These are phyloP conservation scores for Bergia sp. DNA, from an alignment of 92 coral and sea anemone genomes.

Conservation along the genomic window DNA sequence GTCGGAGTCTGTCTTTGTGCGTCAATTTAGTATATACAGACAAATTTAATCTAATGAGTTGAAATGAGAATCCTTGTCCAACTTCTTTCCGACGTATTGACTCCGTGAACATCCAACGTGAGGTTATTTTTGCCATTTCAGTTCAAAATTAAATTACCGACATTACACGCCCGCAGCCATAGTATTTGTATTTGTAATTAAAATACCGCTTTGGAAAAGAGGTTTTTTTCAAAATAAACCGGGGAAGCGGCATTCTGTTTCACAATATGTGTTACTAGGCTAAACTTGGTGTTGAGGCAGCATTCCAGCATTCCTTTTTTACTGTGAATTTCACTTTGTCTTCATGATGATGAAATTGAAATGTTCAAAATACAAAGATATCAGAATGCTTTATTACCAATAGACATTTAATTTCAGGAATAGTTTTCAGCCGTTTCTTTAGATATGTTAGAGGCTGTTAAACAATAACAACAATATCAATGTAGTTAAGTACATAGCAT, in stretches of 20 bases:
- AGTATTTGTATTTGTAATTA: not conserved
- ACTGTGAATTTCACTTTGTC: not conserved
- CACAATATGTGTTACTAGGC: too few relatives aligned
- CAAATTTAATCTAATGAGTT: not conserved
- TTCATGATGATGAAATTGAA: too few relatives aligned
- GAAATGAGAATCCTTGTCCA: not conserved
- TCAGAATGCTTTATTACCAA: too few relatives aligned
- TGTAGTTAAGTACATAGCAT: too few relatives aligned
- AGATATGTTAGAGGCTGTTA: too few relatives aligned
- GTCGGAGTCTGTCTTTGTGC: too few relatives aligned
- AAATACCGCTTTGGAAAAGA: not conserved
- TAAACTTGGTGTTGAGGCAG: too few relatives aligned
- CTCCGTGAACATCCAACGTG: not conserved
- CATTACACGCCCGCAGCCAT: not conserved
- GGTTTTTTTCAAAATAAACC: not conserved
- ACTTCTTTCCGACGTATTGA: not conserved
- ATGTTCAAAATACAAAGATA: too few relatives aligned
- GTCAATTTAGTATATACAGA: not conserved
- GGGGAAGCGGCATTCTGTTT: not conserved
- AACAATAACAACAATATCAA: too few relatives aligned
- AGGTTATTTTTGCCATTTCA: not conserved
- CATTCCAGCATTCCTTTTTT: not conserved
- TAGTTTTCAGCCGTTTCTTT: too few relatives aligned
- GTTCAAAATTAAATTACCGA: not conserved
- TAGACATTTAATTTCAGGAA: too few relatives aligned